phyloP scores from a whole-genome alignment of 2,797 vertebrate species.

The Jordanella pulchra region DNA sequence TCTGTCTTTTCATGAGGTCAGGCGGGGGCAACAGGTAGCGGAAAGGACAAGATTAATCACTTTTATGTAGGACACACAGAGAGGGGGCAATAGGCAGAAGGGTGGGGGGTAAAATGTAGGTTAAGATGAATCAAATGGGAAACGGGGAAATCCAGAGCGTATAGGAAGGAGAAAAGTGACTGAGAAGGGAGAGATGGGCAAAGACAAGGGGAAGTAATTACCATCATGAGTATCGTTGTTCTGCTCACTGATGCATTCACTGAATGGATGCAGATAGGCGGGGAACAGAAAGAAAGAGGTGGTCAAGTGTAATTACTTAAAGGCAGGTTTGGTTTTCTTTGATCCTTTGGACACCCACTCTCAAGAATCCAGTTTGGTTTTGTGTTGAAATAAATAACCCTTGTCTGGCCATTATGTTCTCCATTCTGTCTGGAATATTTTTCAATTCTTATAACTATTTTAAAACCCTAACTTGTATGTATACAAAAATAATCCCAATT shows the following conservation, averaged over 20 bases:
- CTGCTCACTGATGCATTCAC: conserved; percentile 56
- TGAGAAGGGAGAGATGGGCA: conserved; percentile 61
- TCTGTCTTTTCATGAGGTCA: conserved; percentile 64
- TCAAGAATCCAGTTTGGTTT: not conserved
- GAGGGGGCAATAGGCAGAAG: conserved; percentile 47
- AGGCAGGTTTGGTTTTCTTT: conserved; percentile 52
- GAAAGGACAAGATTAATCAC: conserved; percentile 74
- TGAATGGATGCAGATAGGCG: conserved; percentile 18
- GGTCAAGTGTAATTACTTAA: conserved; percentile 69
- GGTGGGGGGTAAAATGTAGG: conserved; percentile 59
- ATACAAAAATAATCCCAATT: not conserved
- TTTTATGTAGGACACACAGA: conserved; percentile 51
- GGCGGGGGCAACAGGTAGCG: conserved; percentile 68
- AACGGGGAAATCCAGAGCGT: conserved; percentile 62
- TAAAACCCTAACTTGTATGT: not conserved
- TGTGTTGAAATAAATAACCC: not conserved
- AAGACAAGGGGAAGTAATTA: conserved; percentile 70
- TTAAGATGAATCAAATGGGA: conserved; percentile 54
- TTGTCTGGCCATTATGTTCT: not conserved
- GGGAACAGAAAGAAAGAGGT: conserved; percentile 44
- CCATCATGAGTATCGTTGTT: conserved; percentile 68
- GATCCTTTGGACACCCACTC: conserved; percentile 33
- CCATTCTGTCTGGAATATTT: conserved; percentile 12
- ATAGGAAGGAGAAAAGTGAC: conserved; percentile 65
- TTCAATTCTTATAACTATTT: not conserved